Evolutionary conservation across 1,140 invertebrate genomes (phyloP).

Genomic region (Drosophila micromelanica): DNA sequence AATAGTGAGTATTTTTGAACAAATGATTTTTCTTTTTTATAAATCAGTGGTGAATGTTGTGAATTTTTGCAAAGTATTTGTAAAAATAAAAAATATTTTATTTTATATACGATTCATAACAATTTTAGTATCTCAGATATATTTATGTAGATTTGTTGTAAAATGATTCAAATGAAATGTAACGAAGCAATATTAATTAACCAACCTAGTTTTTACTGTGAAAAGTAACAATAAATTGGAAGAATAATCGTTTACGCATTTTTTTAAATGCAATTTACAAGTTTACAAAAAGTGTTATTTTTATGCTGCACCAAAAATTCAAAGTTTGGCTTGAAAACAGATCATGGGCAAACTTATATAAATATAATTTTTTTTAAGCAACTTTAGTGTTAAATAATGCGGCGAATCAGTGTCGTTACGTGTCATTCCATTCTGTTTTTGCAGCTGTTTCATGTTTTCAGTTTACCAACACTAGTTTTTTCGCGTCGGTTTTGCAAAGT

Average conservation of each 20-base stretch:
- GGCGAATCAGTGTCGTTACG: not conserved
- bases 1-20: constrained; percentile 69
- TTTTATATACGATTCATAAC: not conserved
- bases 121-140: not conserved
- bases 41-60: constrained; percentile 1
- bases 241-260: no score
- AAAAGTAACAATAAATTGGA: not conserved
- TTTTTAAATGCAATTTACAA: no score
- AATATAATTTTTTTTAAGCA: no score
- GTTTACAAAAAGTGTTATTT: no score
- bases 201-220: not conserved
- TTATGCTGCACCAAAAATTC: no score
- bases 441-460: constrained; percentile 5
- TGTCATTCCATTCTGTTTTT: constrained; percentile 13
- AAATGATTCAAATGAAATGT: not conserved
- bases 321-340: no score
- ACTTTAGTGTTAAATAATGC: not conserved
- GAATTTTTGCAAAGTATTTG: not conserved
- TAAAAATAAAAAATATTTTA: not conserved
- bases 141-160: constrained; percentile 7
- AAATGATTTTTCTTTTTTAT: not conserved
- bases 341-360: no score
- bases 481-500: constrained; percentile 36
- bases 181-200: not conserved
- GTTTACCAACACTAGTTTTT: constrained; percentile 22